Evolutionary conservation across 2,113 vertebrate species (phyloP), one percentile per base, ranked within the genome.

Genomic region (Pelodiscus sinensis): DNA sequence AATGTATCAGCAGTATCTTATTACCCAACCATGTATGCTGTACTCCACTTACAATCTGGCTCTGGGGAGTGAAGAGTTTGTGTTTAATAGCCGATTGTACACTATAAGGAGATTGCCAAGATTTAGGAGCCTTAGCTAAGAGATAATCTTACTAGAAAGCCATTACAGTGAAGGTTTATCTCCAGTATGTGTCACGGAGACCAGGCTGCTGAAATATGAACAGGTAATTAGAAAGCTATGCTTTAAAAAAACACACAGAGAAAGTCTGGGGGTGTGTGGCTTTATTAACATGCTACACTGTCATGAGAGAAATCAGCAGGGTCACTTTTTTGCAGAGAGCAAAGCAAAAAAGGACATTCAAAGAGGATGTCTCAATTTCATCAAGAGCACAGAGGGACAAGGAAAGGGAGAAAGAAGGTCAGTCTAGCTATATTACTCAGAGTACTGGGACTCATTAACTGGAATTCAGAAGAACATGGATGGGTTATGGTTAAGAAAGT

Each of bases 1-100:
- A 98, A 97, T 90, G 44, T 96, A 97, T 97, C 97, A 96, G 97
- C 95, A 97, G 97, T 96, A 97, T 98, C 98, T 97, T 96, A 97
- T 98, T 98, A 98, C 96, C 89, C 94, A 96, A 94, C 85, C 82
- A 94, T 73, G 89, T 5, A 82, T 81, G 52, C 87, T 89, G 90
- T 94, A 97, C 86, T 95, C 96, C 94, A 94, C 96, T 97, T 96
- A 96, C 90, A 94, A 87, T 75, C 50, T 0, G 57, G 93, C 96
- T 96, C 97, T 90, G 79, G 97, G 96, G 97, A 98, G 95, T 57
- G 95, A 94, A 96, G 95, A 96, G 88, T 94, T 96, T 54, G 22
- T 96, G 93, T 97, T 95, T 95, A 97, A 95, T 95, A 96, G 97
- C 90, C 86, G 44, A 97, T 91, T 3, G 2, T 93, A 82, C n/a